Base-by-base conservation (phyloP, 2,888 invertebrate species). In the Mantis religiosa region DNA sequence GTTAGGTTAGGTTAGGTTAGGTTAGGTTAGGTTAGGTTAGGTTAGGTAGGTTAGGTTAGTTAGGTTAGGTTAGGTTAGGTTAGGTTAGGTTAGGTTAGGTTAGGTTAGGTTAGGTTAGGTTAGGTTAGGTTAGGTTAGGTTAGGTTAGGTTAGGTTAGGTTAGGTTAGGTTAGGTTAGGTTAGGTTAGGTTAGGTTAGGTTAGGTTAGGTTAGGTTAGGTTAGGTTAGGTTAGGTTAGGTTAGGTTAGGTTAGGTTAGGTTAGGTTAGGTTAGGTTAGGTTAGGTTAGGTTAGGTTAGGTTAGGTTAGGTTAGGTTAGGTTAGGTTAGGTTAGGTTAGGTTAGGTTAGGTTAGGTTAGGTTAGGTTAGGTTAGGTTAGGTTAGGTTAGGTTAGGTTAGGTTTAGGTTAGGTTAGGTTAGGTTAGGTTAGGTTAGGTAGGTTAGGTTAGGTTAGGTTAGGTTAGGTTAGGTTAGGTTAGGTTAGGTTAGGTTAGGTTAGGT, bases 191-290 rank as follows among this genome's bases (percentile, higher is more conserved):
- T 87, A 87, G 87, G 87, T 87, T 87, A 87, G 87, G 87, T 87
- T 87, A 54, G 87, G 87, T 47, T 87, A 87, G 87, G 87, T 87
- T 71, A 87, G 87, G 87, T 87, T 87, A 87, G 54, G 87, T 87
- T 87, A 71, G 87, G 87, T 87, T 87, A 71, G 87, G 87, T 87
- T n/a, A 87, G 87, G 87, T 87, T 87, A 87, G 87, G 87, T 87
- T 87, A 87, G 87, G 87, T 87, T 87, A 87, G 87, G 87, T 87
- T 87, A 71, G 87, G 87, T 87, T 87, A 87, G 87, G 87, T 87
- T 87, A 87, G 87, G 87, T 87, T 87, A 71, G 87, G 87, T 87
- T 87, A 71, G 87, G 87, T 87, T 87, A 71, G 87, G n/a, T 87
- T 87, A 71, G 87, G 87, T 87, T 87, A 87, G 87, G 87, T 87